Evolutionary conservation across 2,888 invertebrate genomes (phyloP).

Genomic region (Electrophaes corylata): DNA sequence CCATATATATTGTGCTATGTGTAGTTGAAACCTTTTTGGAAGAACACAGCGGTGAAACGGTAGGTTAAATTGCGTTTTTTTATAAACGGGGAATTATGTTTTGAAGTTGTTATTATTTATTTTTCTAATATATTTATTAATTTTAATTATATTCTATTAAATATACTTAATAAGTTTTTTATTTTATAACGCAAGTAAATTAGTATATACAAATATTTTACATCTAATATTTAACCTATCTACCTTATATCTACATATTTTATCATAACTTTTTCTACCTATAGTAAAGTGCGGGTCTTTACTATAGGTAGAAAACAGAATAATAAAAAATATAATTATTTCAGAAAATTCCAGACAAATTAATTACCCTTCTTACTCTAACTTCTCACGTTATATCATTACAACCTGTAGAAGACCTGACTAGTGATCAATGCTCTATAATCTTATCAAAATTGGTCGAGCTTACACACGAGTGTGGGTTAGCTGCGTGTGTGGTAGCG

Average conservation of each 20-base stretch:
- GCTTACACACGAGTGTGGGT: constrained; percentile 10
- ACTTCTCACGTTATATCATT: constrained; percentile 20
- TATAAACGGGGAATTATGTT: no score
- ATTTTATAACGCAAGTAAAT: no score
- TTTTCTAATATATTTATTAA: no score
- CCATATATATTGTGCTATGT: constrained; percentile 9
- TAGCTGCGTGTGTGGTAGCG: constrained; percentile 9
- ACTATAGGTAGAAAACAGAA: no score
- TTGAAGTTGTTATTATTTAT: no score
- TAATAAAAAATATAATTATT: neutral
- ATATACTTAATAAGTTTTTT: neutral
- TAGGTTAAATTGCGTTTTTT: neutral
- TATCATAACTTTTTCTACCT: no score
- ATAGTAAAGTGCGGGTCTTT: no score
- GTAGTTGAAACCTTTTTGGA: constrained; percentile 26
- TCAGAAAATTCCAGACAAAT: constrained; percentile 21
- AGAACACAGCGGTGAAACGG: constrained; percentile 12
- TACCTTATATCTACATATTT: no score
- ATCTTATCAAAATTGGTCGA: constrained; percentile 15
- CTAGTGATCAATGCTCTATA: constrained; percentile 1
- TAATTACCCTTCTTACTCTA: constrained; percentile 10
- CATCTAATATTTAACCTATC: no score
- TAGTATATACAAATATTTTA: no score
- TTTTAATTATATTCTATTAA: neutral
- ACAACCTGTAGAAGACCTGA: constrained; percentile 10